Evolutionary conservation across 2,797 vertebrate species (phyloP).

Genomic region (Chlorospingus semifuscus): DNA sequence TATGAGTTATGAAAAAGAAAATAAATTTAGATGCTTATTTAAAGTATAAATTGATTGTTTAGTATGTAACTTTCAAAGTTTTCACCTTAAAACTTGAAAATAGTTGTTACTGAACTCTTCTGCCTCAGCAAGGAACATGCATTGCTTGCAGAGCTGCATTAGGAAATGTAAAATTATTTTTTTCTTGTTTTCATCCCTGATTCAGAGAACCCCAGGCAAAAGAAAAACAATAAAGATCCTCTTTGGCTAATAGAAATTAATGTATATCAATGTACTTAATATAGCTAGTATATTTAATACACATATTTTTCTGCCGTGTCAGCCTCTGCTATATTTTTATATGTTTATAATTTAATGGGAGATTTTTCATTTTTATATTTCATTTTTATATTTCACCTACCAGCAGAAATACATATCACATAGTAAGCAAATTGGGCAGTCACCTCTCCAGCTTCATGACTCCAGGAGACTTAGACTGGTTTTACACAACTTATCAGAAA

Average conservation of each 20-base stretch:
- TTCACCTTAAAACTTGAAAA: not conserved
- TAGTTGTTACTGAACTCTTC: not conserved
- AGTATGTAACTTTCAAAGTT: not conserved
- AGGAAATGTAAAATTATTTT: not conserved
- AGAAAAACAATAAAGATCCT: not conserved
- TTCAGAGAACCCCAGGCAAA: not conserved
- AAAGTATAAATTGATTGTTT: not conserved
- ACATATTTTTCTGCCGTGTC: not conserved
- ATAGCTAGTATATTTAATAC: not conserved
- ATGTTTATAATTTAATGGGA: not conserved
- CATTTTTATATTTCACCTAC: not conserved
- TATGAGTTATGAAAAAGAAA: conserved; percentile 1
- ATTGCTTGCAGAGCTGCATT: not conserved
- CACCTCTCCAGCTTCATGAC: not conserved
- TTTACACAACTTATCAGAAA: not conserved
- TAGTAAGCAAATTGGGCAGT: not conserved
- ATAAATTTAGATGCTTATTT: not conserved
- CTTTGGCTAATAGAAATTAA: not conserved
- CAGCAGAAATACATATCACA: not conserved
- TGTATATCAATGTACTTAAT: not conserved
- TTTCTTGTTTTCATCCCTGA: not conserved
- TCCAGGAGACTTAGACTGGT: not conserved
- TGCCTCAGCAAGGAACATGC: not conserved
- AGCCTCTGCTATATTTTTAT: not conserved
- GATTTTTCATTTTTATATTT: not conserved